A percentile compares a stretch with the other conserved stretches of the same genome.
Conservation (phyloP, 1,140 invertebrate genomes). For the Babylonia areolata region DNA sequence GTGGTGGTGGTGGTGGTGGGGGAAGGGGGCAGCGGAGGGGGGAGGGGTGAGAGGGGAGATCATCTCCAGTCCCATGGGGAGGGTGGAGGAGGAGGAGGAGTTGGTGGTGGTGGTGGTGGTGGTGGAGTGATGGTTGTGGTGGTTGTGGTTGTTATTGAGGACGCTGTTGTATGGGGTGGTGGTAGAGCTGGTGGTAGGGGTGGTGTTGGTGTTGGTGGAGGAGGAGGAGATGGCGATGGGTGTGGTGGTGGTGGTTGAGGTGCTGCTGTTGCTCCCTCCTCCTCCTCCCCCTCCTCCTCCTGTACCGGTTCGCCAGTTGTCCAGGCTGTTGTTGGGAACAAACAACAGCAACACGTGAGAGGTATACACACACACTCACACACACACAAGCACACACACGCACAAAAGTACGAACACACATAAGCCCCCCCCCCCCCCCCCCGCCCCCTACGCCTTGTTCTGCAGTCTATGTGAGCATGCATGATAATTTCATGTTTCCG, state of each 20-base stretch:
- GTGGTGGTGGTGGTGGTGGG: constrained; percentile 15
- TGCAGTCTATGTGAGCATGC: too few species aligned
- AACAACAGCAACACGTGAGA: neutral
- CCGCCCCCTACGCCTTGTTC: too few species aligned
- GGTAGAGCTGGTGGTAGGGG: neutral
- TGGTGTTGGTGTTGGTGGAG: neutral
- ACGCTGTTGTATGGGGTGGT: neutral
- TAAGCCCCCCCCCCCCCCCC: too few species aligned
- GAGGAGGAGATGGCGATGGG: neutral
- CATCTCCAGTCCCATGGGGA: constrained; percentile 67
- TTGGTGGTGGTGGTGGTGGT: neutral
- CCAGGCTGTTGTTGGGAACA: neutral
- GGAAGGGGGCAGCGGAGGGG: constrained; percentile 40
- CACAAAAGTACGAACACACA: too few species aligned
- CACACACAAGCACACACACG: neutral
- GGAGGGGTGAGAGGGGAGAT: constrained; percentile 64
- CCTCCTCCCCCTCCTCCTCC: neutral
- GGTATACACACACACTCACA: neutral
- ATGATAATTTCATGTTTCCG: too few species aligned
- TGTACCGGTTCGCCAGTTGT: neutral
- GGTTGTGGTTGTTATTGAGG: neutral
- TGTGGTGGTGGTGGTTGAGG: neutral
- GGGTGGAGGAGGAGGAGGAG: constrained; percentile 39
- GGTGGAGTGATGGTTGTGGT: neutral
- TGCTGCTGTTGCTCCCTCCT: neutral